Evolutionary conservation across 1,140 invertebrate species (phyloP).

Genomic region (Cyclina sinensis): DNA sequence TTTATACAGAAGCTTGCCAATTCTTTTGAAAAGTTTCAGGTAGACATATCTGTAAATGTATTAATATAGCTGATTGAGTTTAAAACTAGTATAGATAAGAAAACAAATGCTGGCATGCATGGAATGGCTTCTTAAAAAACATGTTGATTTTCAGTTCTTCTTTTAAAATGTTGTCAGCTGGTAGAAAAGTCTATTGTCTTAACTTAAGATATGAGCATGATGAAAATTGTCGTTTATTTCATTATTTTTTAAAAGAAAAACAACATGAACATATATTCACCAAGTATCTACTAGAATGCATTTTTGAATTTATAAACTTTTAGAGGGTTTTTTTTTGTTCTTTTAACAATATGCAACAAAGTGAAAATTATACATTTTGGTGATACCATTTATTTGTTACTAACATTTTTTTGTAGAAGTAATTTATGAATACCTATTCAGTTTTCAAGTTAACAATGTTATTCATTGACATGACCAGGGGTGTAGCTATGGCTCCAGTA

Average conservation of each 20-base stretch:
- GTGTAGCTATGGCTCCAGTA: background rate
- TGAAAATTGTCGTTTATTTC: too few species aligned
- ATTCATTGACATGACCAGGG: background rate
- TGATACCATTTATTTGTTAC: too few species aligned
- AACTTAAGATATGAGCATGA: too few species aligned
- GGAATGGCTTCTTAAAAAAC: slow-evolving; percentile 35
- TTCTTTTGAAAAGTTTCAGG: background rate
- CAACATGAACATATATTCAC: too few species aligned
- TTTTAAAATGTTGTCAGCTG: slow-evolving; percentile 9
- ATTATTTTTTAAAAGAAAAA: too few species aligned
- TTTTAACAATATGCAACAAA: too few species aligned
- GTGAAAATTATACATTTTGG: too few species aligned
- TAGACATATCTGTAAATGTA: background rate
- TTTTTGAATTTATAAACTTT: too few species aligned
- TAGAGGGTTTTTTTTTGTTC: too few species aligned
- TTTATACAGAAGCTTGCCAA: too few species aligned
- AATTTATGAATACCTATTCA: background rate
- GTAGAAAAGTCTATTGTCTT: background rate
- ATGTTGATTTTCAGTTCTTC: slow-evolving; percentile 41
- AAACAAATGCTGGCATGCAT: slow-evolving; percentile 24
- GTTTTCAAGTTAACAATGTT: background rate
- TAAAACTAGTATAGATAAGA: background rate
- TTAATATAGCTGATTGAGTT: slow-evolving; percentile 1
- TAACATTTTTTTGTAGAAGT: background rate
- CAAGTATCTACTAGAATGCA: too few species aligned